Evolutionary conservation across 2,113 vertebrate species (phyloP).

Genomic region (Laticauda laticaudata): DNA sequence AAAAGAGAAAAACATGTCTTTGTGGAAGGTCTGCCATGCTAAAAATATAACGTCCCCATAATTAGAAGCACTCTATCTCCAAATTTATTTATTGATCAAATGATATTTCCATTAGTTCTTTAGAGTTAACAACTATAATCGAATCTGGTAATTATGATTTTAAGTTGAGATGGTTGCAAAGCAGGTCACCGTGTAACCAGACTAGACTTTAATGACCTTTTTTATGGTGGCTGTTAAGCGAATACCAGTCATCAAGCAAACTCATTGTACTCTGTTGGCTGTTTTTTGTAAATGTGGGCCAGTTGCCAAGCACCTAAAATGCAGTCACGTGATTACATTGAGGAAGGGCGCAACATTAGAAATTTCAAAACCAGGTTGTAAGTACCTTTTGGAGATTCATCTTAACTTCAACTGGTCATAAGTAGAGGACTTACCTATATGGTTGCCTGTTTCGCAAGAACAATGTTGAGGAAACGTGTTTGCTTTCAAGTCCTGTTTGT

Average conservation of each 20-base stretch:
- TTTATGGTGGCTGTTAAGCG: not conserved
- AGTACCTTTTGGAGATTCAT: not conserved
- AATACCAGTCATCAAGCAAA: not conserved
- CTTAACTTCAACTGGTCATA: not conserved
- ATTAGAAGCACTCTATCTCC: no score
- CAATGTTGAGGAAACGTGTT: not conserved
- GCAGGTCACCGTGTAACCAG: not conserved
- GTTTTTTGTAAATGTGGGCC: not conserved
- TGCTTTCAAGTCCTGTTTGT: not conserved
- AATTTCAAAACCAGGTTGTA: not conserved
- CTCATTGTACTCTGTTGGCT: not conserved
- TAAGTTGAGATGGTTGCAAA: not conserved
- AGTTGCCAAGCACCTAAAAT: not conserved
- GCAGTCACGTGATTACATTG: not conserved
- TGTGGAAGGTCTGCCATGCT: not conserved
- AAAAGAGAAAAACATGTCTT: not conserved
- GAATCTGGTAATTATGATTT: not conserved
- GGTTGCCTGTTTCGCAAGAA: not conserved
- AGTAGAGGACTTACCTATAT: not conserved
- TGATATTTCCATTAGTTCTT: not conserved
- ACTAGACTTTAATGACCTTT: not conserved
- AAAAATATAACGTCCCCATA: not conserved
- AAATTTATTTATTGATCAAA: not conserved
- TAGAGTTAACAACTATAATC: not conserved
- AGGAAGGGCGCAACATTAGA: not conserved